phyloP scores from a whole-genome alignment of 2,888 invertebrate species.

The Seira musarum region DNA sequence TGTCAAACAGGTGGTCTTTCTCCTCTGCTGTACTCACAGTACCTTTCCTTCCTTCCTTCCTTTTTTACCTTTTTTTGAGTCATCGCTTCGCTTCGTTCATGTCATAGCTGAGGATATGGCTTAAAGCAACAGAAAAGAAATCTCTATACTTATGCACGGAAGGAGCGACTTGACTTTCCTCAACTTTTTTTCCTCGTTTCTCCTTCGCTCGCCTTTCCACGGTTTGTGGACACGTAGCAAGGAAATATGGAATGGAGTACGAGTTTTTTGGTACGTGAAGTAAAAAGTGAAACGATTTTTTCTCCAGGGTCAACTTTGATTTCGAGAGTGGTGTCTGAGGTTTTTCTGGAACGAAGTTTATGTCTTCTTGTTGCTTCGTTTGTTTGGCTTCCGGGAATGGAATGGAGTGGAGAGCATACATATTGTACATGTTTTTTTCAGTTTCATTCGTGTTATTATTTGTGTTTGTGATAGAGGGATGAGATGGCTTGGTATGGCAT shows the following conservation, averaged over 20 bases:
- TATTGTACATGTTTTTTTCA: slow-evolving; percentile 19
- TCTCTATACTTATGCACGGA: background rate
- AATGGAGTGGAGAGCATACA: background rate
- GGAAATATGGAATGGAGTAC: background rate
- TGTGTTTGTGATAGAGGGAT: background rate
- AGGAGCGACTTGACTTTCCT: slow-evolving; percentile 3
- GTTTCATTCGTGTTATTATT: slow-evolving; percentile 6
- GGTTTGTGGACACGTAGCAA: slow-evolving; percentile 8
- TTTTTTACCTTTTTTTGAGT: slow-evolving; percentile 16
- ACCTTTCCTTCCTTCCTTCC: slow-evolving; percentile 27
- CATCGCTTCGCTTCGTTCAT: background rate
- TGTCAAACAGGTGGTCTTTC: slow-evolving; percentile 63
- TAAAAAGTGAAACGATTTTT: slow-evolving; percentile 6
- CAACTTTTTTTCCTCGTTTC: background rate
- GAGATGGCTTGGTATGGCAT: slow-evolving; percentile 6
- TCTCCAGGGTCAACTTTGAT: slow-evolving; percentile 28
- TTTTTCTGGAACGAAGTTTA: background rate
- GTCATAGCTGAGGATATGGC: background rate
- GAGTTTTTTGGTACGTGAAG: background rate
- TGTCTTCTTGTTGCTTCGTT: slow-evolving; percentile 31
- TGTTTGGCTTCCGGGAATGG: background rate
- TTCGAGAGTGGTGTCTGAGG: slow-evolving; percentile 1
- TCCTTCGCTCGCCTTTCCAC: background rate
- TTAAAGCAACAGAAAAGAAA: background rate
- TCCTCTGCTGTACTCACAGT: background rate